Evolutionary conservation across 2,888 invertebrate species (phyloP).

Genomic region (Torymus aiolomorphi): DNA sequence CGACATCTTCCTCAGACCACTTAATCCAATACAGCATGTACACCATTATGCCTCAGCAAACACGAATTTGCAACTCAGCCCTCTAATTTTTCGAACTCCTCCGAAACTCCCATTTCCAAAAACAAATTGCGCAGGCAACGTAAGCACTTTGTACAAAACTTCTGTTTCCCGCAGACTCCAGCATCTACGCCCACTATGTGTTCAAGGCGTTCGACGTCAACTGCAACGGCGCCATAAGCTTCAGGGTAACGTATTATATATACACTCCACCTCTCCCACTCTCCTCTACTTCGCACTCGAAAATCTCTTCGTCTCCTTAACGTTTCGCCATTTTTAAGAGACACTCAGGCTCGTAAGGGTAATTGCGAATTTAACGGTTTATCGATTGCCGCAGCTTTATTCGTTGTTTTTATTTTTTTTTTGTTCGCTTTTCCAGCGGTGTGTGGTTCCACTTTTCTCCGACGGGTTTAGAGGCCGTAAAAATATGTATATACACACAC

Average conservation of each 20-base stretch:
- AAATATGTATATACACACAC: no score
- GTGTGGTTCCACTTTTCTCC: background rate
- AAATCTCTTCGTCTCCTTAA: background rate
- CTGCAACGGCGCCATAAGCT: slow-evolving; percentile 97
- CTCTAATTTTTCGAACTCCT: no score
- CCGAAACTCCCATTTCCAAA: no score
- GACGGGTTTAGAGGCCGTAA: no score
- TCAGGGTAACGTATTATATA: slow-evolving; percentile 85
- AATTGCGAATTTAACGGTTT: slow-evolving; percentile 17
- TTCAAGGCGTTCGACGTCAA: slow-evolving; percentile 99
- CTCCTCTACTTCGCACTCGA: background rate
- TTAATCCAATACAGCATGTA: no score
- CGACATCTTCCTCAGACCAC: no score
- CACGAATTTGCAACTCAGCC: no score
- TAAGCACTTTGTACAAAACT: background rate
- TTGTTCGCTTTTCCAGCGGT: background rate
- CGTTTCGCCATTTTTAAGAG: background rate
- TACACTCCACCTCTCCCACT: background rate
- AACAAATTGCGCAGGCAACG: background rate
- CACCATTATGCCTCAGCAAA: no score
- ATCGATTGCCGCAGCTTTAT: background rate
- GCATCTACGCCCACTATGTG: slow-evolving; percentile 97
- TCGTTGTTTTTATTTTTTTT: background rate
- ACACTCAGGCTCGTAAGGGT: background rate
- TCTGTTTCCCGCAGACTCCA: slow-evolving; percentile 84